phyloP scores from a whole-genome alignment of 2,797 vertebrate species.

The Nasua narica region DNA sequence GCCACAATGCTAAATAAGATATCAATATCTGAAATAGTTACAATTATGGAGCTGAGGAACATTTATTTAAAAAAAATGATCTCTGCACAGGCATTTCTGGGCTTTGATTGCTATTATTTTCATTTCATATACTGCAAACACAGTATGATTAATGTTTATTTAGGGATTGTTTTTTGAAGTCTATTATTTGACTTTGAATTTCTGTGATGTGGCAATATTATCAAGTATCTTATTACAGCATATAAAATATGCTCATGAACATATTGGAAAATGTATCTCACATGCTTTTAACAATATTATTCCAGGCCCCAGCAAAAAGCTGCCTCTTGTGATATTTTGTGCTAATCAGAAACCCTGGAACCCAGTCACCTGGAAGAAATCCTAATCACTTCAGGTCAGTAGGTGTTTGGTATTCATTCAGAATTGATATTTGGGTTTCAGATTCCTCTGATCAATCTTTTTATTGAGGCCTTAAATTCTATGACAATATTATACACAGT shows the following conservation, averaged over 20 bases:
- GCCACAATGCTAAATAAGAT: background rate
- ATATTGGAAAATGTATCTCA: background rate
- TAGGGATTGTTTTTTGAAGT: slow-evolving; percentile 40
- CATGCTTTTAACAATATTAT: background rate
- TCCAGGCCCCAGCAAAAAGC: background rate
- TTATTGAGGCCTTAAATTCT: background rate
- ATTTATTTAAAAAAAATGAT: slow-evolving; percentile 20
- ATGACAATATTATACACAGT: background rate
- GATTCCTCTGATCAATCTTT: background rate
- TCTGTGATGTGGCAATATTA: slow-evolving; percentile 35
- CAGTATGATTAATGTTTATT: slow-evolving; percentile 63
- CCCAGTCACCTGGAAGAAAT: background rate
- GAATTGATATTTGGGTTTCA: background rate
- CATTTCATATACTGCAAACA: slow-evolving; percentile 50
- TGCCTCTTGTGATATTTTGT: background rate
- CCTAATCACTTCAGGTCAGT: background rate
- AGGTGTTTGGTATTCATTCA: background rate
- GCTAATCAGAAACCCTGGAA: background rate
- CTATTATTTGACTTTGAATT: slow-evolving; percentile 54
- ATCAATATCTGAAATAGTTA: background rate
- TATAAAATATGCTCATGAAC: slow-evolving; percentile 1
- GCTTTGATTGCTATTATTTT: slow-evolving; percentile 56
- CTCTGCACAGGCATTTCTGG: background rate
- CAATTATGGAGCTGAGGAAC: background rate
- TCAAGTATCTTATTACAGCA: slow-evolving; percentile 42